Evolutionary conservation across 2,113 vertebrate genomes (phyloP).

Genomic region (Pterocles orientalis): DNA sequence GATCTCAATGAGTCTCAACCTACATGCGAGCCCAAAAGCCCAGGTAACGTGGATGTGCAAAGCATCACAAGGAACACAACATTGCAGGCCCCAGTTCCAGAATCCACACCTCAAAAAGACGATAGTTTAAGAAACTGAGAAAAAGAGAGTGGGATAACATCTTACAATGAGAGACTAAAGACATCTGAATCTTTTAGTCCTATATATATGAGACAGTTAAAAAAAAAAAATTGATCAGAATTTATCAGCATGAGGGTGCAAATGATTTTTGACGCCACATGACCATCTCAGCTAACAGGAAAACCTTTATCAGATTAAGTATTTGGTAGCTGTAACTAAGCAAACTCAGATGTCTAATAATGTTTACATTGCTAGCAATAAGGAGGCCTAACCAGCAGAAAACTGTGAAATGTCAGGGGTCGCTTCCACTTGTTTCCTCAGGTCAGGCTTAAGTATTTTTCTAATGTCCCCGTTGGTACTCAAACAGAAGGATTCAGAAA

Average conservation of each 20-base stretch:
- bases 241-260: neutral
- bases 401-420: neutral
- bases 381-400: neutral
- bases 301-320: neutral
- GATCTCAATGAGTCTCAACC: neutral
- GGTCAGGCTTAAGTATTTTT: neutral
- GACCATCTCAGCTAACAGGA: neutral
- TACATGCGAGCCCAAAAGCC: fast-evolving
- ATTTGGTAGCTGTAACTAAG: neutral
- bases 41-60: neutral
- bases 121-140: neutral
- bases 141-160: neutral
- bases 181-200: neutral
- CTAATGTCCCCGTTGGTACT: neutral
- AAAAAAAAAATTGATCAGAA: neutral
- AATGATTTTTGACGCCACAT: neutral
- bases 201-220: neutral
- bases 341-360: neutral
- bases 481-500: neutral
- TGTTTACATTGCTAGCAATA: neutral
- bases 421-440: neutral
- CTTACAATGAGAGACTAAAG: neutral
- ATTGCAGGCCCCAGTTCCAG: fast-evolving
- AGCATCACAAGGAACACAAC: neutral
- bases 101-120: neutral